These are phyloP conservation scores for Mythimna albipuncta DNA, from an alignment of 2,888 invertebrate species.

Conservation along the genomic window DNA sequence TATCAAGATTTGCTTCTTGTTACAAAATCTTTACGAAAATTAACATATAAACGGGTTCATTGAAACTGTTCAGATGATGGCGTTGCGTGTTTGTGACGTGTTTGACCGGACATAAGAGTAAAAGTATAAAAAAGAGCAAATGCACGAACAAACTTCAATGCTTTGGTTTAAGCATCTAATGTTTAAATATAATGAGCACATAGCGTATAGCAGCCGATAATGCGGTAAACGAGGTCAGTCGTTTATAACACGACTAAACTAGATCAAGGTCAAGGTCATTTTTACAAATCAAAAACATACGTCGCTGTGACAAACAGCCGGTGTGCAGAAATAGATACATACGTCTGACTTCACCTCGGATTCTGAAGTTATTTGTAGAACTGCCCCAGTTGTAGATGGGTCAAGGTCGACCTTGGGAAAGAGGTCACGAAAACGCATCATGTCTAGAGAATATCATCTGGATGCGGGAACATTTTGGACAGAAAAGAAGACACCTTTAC, in stretches of 20 bases:
- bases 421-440: constrained; percentile 74
- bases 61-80: constrained; percentile 16
- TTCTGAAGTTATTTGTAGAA: constrained; percentile 84
- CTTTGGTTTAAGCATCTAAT: constrained; percentile 65
- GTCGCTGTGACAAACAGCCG: constrained; percentile 83
- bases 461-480: constrained; percentile 21
- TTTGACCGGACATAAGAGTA: neutral
- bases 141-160: constrained; percentile 63
- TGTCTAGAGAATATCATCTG: constrained; percentile 43
- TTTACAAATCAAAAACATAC: constrained; percentile 89
- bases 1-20: neutral
- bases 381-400: constrained; percentile 86
- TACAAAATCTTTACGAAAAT: neutral
- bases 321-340: constrained; percentile 83
- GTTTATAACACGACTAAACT: constrained; percentile 88
- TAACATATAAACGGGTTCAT: constrained; percentile 10
- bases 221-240: constrained; percentile 88
- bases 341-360: constrained; percentile 83
- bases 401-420: constrained; percentile 85
- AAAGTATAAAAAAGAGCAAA: constrained; percentile 2
- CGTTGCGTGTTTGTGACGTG: neutral
- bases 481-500: constrained; percentile 22
- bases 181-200: constrained; percentile 83
- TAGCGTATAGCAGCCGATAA: constrained; percentile 84
- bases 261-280: constrained; percentile 91